Evolutionary conservation across 2,113 vertebrate species (phyloP), one percentile per base, ranked within the genome.

Genomic region (Syrrhaptes paradoxus): DNA sequence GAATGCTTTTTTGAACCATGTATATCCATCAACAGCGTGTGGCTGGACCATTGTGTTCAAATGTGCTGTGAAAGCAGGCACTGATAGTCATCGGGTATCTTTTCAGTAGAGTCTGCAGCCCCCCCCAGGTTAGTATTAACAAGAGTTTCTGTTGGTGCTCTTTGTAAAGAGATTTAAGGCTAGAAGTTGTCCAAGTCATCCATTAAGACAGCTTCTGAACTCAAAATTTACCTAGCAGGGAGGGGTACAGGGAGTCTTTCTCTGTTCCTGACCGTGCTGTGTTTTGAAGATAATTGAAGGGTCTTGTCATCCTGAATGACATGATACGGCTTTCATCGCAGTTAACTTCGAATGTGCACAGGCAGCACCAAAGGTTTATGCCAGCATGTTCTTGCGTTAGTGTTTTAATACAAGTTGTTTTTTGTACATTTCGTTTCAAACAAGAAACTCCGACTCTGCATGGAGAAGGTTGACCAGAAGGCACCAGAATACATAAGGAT

Each of bases 401-500:
- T 52, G 18, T 71, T 85, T 61, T 85, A 86, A 92, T 61, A 1
- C 3, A 34, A 49, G 16, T 54, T 72, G 1, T 65, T 20, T 61
- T 57, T 76, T 68, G 22, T 25, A 73, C 11, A 2, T 68, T 57
- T 82, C 89, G 34, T 91, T 94, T 96, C 92, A 97, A 92, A 96
- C 76, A 97, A 99, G 99, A 99, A 99, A 98, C 98, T 99, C 63
- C 98, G 98, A 61, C 95, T 98, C 85, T 99, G 98, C 97, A 99
- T 99, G 98, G 99, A 98, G 76, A 99, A 99, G 70, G 99, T 99
- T 94, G 99, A 99, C 74, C 98, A 99, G 97, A 99, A 98, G 89
- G 99, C 99, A 20, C 99, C 99, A 13, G 99, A 99, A 67, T 99
- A 99, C 83, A 98, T 99, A 87, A 98, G 87, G 97, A 99, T 99